Base-by-base conservation (phyloP, 2,888 invertebrate species). In the Spisula solida region DNA sequence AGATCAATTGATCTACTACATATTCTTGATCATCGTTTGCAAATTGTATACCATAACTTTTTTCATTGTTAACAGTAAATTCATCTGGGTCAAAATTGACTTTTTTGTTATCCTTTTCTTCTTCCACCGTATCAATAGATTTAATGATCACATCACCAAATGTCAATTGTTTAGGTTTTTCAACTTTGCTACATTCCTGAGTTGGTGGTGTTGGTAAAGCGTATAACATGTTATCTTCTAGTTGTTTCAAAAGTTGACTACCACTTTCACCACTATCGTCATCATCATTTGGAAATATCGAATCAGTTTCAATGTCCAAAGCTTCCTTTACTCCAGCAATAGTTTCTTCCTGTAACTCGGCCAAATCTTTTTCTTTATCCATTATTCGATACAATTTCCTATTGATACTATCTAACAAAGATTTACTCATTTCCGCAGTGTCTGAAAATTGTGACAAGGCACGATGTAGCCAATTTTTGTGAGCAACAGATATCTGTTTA, bases 111-210 rank as follows among this genome's bases (percentile, higher is more conserved):
- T 81, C 25, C 20, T 70, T 66, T 47, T 86, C 86, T n/a, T 14
- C 25, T 81, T 86, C 86, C 10, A 51, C 75, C 29, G 81, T 55
- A 20, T 86, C 86, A 6, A 86, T 31, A 0, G 86, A 81, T 51
- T 85, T 85, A n/a, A 85, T 85, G 2, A 85, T 60, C 12, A 85
- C 85, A 12, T 85, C 60, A 14, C 85, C 85, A 56, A 85, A 85
- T n/a, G 60, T 20, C 18, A 85, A 25, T 12, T 55, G 0, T 20
- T 80, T 85, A 16, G 51, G 51, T 41, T 85, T 85, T 10, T 1
- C 18, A 4, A 34, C 41, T 78, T 25, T 20, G 8, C 12, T 34
- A 25, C 25, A 25, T 5, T 31, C 60, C 0, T 79, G n/a, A 5
- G 20, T 80, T 34, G 85, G 80, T n/a, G 34, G 18, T 4, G 31